Base-by-base conservation (phyloP, 1,140 invertebrate genomes). In the Nomia melanderi region DNA sequence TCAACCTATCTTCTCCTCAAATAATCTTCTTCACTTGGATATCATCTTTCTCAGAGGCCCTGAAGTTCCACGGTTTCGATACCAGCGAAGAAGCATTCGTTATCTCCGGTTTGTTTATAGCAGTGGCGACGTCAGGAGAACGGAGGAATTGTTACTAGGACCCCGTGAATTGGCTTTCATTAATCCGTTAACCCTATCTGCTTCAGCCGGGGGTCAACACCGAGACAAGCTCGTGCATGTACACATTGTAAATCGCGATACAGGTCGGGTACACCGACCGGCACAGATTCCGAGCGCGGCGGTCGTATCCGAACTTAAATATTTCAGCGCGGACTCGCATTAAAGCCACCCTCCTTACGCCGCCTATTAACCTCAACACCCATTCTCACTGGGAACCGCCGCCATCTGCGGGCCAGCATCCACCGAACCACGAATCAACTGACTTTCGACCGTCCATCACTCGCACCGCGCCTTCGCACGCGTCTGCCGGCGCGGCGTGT, bases 161-260 rank as follows among this genome's bases (percentile, higher is more conserved):
- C 54, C 81, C 67, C 75, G 84, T 78, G 89, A 90, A 92, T 92
- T 92, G 91, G 87, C 90, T 90, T 90, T 91, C 91, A 92, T 91
- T 92, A 91, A 92, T 91, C 89, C 90, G 86, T 86, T 88, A 90
- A 89, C 87, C 89, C 89, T 90, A 89, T 91, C 88, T 86, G 60
- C 82, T 79, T 65, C 53, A 77, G 81, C 54, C 14, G 41, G 29
- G 29, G 64, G 36, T 17, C 53, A 54, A 44, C 41, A 50, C 17
- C 2, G 47, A 54, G 20, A 29, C 53, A 39, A 81, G 60, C 73
- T 77, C 57, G 81, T 56, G 74, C 66, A 73, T 80, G 84, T 82
- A 90, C 89, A 88, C 90, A 89, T 89, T 90, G 90, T 91, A 91
- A 91, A 92, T 91, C 86, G 91, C 85, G 90, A 92, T 91, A 89